Evolutionary conservation across 2,113 vertebrate species (phyloP), one percentile per base, ranked within the genome.

Genomic region (Petrocephalus microphthalmus): DNA sequence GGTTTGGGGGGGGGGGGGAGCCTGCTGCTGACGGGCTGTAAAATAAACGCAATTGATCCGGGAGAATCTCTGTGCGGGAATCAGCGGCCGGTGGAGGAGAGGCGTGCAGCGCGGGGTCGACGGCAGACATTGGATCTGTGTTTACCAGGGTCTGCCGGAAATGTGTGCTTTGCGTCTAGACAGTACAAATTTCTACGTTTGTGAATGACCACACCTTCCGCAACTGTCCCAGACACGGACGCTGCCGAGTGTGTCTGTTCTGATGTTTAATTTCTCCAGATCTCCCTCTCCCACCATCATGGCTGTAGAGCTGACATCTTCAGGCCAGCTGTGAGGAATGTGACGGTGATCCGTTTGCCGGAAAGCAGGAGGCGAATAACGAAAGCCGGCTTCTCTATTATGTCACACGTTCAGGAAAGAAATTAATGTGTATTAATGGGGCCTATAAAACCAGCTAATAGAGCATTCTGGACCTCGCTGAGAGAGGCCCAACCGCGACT

Each of bases 381-480:
- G 89, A 74, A 42, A 87, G 89, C 90, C 78, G 90, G 88, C 91
- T 92, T 90, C 87, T 83, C 84, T 91, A n/a, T 13, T 87, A 87
- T 93, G 92, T 93, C 89, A 93, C 93, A 89, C 45, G 57, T 89
- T 91, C 87, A 88, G 89, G 90, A 94, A 92, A 90, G 90, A 92
- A 95, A 94, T 94, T 95, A 95, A 95, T 95, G 93, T 91, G 90
- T 95, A 95, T 95, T 95, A 96, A 96, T 95, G 94, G 93, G 51
- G 84, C 94, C 94, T 91, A 93, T 96, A 95, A 99, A 99, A 98
- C 95, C 89, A 96, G 96, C 97, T 97, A 95, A 96, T 96, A 98
- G 96, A 97, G 96, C 96, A 97, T 97, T 98, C 97, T 96, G 96
- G 97, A 97, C 96, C 96, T 97, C 96, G 97, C 96, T 96, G 96